These are phyloP conservation scores for Tarsius wallacei DNA, from an alignment of 2,797 vertebrate species.

Conservation along the genomic window DNA sequence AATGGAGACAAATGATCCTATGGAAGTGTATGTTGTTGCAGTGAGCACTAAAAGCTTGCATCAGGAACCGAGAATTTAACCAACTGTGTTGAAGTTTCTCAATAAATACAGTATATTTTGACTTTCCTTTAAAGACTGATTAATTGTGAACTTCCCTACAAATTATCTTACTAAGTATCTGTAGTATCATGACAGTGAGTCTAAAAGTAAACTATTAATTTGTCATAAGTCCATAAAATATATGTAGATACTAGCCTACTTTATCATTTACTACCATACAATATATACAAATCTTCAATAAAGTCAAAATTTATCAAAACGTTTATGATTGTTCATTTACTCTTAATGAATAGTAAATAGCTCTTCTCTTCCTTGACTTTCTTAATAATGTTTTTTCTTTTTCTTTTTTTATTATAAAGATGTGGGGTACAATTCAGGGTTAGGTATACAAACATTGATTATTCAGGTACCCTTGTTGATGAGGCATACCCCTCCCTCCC, in stretches of 20 bases:
- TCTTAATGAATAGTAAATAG: not conserved
- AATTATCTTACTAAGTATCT: not conserved
- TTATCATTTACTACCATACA: not conserved
- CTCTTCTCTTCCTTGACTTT: not conserved
- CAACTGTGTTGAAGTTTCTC: not conserved
- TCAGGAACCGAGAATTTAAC: not conserved
- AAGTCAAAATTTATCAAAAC: not conserved
- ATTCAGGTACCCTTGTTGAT: too few relatives aligned
- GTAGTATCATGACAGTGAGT: not conserved
- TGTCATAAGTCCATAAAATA: not conserved
- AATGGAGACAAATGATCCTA: not conserved
- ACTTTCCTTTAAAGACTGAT: not conserved
- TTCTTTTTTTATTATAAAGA: too few relatives aligned
- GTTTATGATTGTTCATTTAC: not conserved
- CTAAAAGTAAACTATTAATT: not conserved
- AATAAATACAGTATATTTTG: not conserved
- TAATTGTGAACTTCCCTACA: not conserved
- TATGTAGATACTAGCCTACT: not conserved
- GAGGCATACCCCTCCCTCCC: too few relatives aligned
- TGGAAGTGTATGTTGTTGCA: not conserved
- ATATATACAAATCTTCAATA: not conserved
- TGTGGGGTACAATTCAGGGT: too few relatives aligned
- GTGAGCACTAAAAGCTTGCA: not conserved
- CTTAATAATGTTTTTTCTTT: not conserved
- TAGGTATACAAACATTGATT: too few relatives aligned